Percentiles rank a stretch among this genome's conserved stretches.
phyloP scores from a whole-genome alignment of 2,113 vertebrate genomes.

The Falcunculus frontatus region DNA sequence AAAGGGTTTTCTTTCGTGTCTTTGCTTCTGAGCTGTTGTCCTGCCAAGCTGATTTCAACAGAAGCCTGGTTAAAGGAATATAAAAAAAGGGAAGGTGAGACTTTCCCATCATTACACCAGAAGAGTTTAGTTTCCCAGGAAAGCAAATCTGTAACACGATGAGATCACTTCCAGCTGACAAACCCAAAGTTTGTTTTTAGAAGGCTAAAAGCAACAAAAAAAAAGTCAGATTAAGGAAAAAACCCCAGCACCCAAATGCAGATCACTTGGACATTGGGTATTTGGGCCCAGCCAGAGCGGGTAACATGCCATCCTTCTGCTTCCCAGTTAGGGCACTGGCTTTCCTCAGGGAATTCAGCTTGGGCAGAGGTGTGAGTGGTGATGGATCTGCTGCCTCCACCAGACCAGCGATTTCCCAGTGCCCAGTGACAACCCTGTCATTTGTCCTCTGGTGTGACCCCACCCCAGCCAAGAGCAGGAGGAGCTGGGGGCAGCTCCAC shows the following conservation, averaged over 20 bases:
- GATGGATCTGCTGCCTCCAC: background rate
- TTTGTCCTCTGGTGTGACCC: background rate
- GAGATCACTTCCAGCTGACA: slow-evolving; percentile 10
- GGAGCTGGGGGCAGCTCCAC: background rate
- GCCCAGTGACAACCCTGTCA: fast-evolving
- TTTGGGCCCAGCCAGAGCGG: background rate
- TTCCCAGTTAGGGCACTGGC: background rate
- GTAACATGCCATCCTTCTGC: background rate
- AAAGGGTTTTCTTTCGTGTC: background rate
- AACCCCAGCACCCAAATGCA: background rate
- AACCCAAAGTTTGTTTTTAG: background rate
- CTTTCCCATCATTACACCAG: slow-evolving; percentile 15
- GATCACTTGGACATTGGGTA: background rate
- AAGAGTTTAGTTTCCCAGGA: slow-evolving; percentile 25
- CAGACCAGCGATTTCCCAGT: background rate
- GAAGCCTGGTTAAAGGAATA: background rate
- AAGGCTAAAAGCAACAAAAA: background rate
- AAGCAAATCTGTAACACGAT: background rate
- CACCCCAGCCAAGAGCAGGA: background rate
- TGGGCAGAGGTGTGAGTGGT: background rate
- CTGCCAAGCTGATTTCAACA: slow-evolving; percentile 17
- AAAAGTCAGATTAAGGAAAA: background rate
- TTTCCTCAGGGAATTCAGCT: background rate
- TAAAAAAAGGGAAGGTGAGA: slow-evolving; percentile 17
- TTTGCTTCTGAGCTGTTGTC: background rate